Base-by-base conservation (phyloP, 2,797 vertebrate species). In the Anableps anableps region DNA sequence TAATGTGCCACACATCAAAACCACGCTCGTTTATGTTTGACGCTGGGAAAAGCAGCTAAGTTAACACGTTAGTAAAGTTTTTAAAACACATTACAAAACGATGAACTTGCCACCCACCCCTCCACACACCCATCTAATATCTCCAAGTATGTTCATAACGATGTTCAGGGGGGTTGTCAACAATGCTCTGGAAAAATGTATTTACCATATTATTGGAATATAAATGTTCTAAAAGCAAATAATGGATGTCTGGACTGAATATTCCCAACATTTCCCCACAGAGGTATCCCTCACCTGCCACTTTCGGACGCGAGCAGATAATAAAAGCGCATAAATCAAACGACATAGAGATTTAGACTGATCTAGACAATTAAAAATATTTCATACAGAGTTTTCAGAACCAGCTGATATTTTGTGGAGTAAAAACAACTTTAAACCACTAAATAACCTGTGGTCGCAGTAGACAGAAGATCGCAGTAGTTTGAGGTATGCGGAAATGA, bases 401-500 rank as follows among this genome's bases (percentile, higher is more conserved):
- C 17, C 43, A 23, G 66, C 1, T 29, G 51, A 17, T 16, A 48
- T 13, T 23, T 34, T 0, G 5, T 4, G 34, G 23, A 2, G 6
- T 14, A 5, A 55, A 2, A 64, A 17, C 43, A 29, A 72, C 68
- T 72, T 29, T 17, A 8, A 47, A 29, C 38, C 66, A n/a, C 10
- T 45, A 68, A 21, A 13, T 75, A 89, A 88, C 82, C 86, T 89
- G 81, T 9, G 21, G 10, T n/a, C 31, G 29, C 48, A 62, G 72
- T 64, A 50, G 83, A 11, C 74, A 64, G 76, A 3, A 75, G 70
- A 11, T 16, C 41, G 68, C 75, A 78, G 75, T 17, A 62, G 45
- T 73, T 53, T 34, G 29, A 83, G 86, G 85, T 90, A 94, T 89
- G 92, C 93, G 93, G 94, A 94, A 95, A 94, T 91, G 86, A 87